Evolutionary conservation across 2,888 invertebrate genomes (phyloP).

Genomic region (Cantharis rustica): DNA sequence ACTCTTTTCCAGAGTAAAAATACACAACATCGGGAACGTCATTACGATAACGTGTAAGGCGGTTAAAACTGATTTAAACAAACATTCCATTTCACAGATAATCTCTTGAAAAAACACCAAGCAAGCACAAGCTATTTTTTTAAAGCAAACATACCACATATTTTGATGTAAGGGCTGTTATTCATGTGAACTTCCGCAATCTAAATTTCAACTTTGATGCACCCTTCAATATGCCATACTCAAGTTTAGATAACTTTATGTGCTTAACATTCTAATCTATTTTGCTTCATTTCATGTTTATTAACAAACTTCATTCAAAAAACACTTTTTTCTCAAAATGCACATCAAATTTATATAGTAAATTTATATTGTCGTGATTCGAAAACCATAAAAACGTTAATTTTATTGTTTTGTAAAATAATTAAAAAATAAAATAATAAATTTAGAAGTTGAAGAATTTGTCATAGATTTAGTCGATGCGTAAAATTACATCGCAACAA

Average conservation of each 20-base stretch:
- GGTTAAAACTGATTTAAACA: neutral
- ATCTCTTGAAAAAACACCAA: neutral
- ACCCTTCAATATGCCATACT: neutral
- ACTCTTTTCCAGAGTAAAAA: neutral
- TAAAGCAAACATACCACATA: neutral
- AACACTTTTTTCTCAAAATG: neutral
- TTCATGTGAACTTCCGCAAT: neutral
- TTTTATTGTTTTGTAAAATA: no score
- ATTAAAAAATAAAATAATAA: no score
- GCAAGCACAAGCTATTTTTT: neutral
- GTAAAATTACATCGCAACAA: no score
- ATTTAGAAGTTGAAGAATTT: no score
- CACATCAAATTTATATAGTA: neutral
- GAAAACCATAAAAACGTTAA: no score
- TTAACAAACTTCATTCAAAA: neutral
- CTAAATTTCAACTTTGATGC: neutral
- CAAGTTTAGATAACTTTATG: neutral
- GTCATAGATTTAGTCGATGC: no score
- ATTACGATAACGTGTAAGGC: neutral
- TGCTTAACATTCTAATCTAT: neutral
- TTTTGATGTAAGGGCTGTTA: neutral
- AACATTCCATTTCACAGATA: neutral
- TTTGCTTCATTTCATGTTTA: neutral
- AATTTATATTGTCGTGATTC: no score
- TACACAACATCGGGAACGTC: neutral